phyloP scores from a whole-genome alignment of 2,797 vertebrate genomes.

The Buceros bicornis region DNA sequence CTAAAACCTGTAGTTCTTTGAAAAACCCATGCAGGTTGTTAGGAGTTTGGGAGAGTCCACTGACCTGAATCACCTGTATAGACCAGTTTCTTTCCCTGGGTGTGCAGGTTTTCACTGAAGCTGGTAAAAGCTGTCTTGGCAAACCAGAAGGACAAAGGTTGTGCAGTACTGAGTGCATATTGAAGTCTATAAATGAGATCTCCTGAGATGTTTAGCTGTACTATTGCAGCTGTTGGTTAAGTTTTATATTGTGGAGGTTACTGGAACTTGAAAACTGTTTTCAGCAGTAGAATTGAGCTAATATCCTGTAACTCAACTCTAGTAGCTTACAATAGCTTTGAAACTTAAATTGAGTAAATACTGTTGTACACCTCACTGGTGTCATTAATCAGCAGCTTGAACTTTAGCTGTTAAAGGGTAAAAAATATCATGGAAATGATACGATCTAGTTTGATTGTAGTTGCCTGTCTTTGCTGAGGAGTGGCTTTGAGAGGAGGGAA shows the following conservation, averaged over 20 bases:
- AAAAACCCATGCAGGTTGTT: not conserved
- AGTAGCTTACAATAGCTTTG: not conserved
- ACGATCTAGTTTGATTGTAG: not conserved
- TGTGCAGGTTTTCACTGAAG: not conserved
- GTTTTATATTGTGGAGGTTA: not conserved
- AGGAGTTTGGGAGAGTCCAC: not conserved
- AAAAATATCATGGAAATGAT: not conserved
- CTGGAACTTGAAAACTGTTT: not conserved
- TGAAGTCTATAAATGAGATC: not conserved
- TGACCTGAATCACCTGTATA: not conserved
- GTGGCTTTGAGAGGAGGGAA: constrained; percentile 38
- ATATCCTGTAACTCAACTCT: not conserved
- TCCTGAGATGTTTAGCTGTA: not conserved
- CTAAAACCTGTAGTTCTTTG: not conserved
- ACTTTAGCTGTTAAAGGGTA: not conserved
- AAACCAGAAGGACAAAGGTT: not conserved
- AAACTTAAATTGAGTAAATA: constrained; percentile 4
- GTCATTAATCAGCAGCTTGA: constrained; percentile 33
- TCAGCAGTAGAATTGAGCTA: not conserved
- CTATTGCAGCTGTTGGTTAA: not conserved
- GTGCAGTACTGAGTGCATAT: not conserved
- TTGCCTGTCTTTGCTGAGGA: constrained; percentile 45
- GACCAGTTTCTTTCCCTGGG: not conserved
- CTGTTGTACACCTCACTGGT: not conserved
- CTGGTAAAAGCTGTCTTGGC: not conserved